phyloP scores from a whole-genome alignment of 2,797 vertebrate genomes.

The Falco rusticolus region DNA sequence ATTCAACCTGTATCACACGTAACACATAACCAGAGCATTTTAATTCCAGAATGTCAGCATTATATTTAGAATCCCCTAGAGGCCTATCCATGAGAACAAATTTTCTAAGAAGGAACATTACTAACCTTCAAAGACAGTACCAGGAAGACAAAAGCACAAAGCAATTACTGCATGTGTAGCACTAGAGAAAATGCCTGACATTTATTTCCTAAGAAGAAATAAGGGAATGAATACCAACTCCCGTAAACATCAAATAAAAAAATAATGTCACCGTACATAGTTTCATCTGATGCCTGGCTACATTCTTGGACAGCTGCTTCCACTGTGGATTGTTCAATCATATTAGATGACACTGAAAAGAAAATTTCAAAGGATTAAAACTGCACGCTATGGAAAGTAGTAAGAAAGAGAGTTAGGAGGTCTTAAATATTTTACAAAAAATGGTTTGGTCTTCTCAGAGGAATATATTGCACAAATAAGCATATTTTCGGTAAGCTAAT shows the following conservation, averaged over 20 bases:
- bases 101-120: neutral
- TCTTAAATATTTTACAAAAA: neutral
- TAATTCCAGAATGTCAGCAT: neutral
- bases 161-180: neutral
- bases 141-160: neutral
- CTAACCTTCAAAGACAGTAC: neutral
- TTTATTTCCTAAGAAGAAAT: neutral
- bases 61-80: neutral
- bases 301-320: constrained; percentile 93
- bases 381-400: neutral
- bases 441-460: neutral
- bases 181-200: neutral
- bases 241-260: neutral
- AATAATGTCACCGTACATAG: constrained; percentile 79
- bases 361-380: constrained; percentile 15
- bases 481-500: neutral
- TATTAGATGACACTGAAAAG: constrained; percentile 89
- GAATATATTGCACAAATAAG: neutral
- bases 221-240: neutral
- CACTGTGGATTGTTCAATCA: constrained; percentile 88
- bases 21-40: neutral
- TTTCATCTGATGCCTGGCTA: constrained; percentile 88
- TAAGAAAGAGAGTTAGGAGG: neutral
- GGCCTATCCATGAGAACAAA: neutral
- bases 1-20: neutral